Percentiles rank a stretch among this genome's conserved stretches.
These are phyloP conservation scores for Chrysolina americana DNA, from an alignment of 2,888 invertebrate species.

Conservation along the genomic window DNA sequence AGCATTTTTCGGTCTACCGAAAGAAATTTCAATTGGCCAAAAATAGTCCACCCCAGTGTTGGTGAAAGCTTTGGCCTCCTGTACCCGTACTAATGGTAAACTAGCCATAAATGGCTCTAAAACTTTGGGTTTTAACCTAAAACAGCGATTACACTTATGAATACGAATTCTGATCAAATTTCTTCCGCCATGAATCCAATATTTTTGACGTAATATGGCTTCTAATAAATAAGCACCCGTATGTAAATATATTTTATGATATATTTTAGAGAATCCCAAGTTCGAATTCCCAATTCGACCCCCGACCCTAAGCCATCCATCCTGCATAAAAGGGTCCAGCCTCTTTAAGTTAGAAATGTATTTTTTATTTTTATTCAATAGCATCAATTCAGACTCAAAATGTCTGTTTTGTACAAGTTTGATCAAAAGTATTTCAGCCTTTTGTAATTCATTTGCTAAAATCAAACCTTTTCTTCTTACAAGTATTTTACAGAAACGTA, in stretches of 20 bases:
- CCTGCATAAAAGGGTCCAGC: conserved; percentile 15
- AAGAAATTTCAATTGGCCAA: conserved; percentile 25
- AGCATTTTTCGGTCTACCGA: conserved; percentile 29
- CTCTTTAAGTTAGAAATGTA: not conserved
- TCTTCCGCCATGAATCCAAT: too few relatives aligned
- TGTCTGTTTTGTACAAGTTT: conserved; percentile 8
- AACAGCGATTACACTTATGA: too few relatives aligned
- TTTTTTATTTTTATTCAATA: not conserved
- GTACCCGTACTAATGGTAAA: conserved; percentile 24
- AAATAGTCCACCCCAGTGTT: conserved; percentile 37
- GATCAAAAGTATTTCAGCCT: conserved; percentile 12
- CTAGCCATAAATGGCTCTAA: conserved; percentile 31
- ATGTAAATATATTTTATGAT: conserved; percentile 6
- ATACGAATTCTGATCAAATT: too few relatives aligned
- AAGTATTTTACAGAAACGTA: conserved; percentile 18
- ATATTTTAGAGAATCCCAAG: not conserved
- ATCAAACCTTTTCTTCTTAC: conserved; percentile 6
- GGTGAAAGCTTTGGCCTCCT: conserved; percentile 17
- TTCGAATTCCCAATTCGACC: conserved; percentile 9
- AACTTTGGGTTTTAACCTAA: conserved; percentile 28
- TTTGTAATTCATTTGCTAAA: conserved; percentile 15
- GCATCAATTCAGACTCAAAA: conserved; percentile 8
- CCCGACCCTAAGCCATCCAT: conserved; percentile 21
- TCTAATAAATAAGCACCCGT: conserved; percentile 13
- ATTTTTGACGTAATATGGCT: conserved; percentile 23